phyloP scores from a whole-genome alignment of 2,888 invertebrate genomes.

The Andricus curvator region DNA sequence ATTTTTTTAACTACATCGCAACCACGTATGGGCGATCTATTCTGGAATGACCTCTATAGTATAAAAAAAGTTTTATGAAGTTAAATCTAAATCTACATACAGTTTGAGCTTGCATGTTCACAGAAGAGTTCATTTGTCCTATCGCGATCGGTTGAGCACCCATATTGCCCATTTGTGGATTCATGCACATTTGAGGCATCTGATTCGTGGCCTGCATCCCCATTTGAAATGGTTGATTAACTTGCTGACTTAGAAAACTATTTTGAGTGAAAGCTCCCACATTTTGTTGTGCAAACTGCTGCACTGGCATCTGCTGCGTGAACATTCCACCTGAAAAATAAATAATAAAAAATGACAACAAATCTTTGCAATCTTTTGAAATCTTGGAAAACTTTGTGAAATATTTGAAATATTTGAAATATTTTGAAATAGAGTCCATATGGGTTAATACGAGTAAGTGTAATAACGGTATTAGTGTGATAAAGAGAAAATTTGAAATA shows the following conservation, averaged over 20 bases:
- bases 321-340: slow-evolving; percentile 65
- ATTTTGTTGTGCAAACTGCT: slow-evolving; percentile 64
- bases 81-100: slow-evolving; percentile 57
- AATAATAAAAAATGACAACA: neutral
- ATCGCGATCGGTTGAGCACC: slow-evolving; percentile 52
- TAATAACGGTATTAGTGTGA: too few relatives aligned
- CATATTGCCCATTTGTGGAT: slow-evolving; percentile 57
- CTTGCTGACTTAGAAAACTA: slow-evolving; percentile 64
- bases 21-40: too few relatives aligned
- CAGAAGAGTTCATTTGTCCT: slow-evolving; percentile 63
- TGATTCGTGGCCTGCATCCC: slow-evolving; percentile 65
- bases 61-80: too few relatives aligned
- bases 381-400: too few relatives aligned
- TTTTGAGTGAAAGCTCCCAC: slow-evolving; percentile 62
- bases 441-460: too few relatives aligned
- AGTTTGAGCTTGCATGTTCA: slow-evolving; percentile 72
- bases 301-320: slow-evolving; percentile 66
- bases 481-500: too few relatives aligned
- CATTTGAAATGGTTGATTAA: slow-evolving; percentile 63
- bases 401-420: too few relatives aligned
- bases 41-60: too few relatives aligned
- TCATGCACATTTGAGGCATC: slow-evolving; percentile 68
- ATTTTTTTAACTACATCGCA: too few relatives aligned
- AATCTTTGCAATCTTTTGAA: neutral
- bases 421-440: too few relatives aligned